Evolutionary conservation across 2,888 invertebrate genomes (phyloP).

Genomic region (Pollenia griseotomentosa): DNA sequence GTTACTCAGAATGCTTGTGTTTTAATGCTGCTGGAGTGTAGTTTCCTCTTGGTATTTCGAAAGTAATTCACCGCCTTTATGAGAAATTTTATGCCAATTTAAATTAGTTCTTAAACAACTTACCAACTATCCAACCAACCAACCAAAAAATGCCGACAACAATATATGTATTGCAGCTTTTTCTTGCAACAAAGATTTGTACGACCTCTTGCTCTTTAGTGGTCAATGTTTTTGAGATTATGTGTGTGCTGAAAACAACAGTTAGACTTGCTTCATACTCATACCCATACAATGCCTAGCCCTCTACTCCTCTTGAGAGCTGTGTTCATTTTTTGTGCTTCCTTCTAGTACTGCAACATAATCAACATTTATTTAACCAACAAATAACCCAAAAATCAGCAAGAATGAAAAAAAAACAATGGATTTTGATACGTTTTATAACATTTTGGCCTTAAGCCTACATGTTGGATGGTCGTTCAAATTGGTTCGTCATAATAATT

Average conservation of each 20-base stretch:
- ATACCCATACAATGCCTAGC: constrained; percentile 13
- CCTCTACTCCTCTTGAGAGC: constrained; percentile 6
- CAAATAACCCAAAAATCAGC: constrained; percentile 9
- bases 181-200: constrained; percentile 17
- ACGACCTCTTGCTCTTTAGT: constrained; percentile 61
- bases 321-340: not conserved
- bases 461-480: constrained; percentile 41
- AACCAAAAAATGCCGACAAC: not conserved
- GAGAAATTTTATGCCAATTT: constrained; percentile 62
- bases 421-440: constrained; percentile 32
- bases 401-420: not conserved
- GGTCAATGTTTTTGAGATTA: constrained; percentile 6
- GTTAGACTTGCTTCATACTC: not conserved
- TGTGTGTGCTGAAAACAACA: constrained; percentile 19
- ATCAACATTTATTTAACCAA: constrained; percentile 43
- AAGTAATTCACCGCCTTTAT: constrained; percentile 61
- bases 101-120: constrained; percentile 63
- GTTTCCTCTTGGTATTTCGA: constrained; percentile 29
- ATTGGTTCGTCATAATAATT: constrained; percentile 70
- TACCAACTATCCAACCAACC: constrained; percentile 12
- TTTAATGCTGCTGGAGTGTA: not conserved
- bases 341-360: constrained; percentile 7
- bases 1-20: not conserved
- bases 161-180: constrained; percentile 25
- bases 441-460: constrained; percentile 41